Evolutionary conservation across 2,888 invertebrate genomes (phyloP).

Genomic region (Cryptocephalus moraei): DNA sequence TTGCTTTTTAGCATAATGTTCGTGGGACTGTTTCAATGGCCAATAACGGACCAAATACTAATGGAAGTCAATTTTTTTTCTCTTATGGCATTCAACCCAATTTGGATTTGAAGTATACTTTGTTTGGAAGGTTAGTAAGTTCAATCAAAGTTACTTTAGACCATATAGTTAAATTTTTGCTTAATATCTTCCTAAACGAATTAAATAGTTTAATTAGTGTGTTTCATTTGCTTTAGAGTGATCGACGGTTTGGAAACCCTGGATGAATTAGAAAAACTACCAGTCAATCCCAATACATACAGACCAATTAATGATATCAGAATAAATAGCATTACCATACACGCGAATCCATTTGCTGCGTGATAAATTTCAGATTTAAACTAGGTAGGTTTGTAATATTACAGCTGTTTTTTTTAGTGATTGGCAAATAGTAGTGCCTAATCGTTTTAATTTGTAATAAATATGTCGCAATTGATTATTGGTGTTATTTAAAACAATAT

Average conservation of each 20-base stretch:
- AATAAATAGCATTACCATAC: slow-evolving; percentile 86
- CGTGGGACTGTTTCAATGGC: slow-evolving; percentile 95
- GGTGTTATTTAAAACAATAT: too few species aligned
- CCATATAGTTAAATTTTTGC: background rate
- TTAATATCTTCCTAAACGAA: too few species aligned
- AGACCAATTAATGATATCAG: slow-evolving; percentile 77
- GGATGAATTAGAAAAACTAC: slow-evolving; percentile 90
- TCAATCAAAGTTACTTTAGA: background rate
- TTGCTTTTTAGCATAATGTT: slow-evolving; percentile 56
- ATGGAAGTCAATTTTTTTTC: slow-evolving; percentile 97
- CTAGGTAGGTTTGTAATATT: background rate
- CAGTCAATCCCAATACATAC: slow-evolving; percentile 89
- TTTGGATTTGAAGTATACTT: slow-evolving; percentile 92
- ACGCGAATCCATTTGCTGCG: slow-evolving; percentile 93
- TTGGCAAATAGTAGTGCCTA: too few species aligned
- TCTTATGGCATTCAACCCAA: slow-evolving; percentile 90
- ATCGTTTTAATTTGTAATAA: too few species aligned
- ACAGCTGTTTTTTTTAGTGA: too few species aligned
- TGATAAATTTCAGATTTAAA: slow-evolving; percentile 28
- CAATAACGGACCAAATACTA: slow-evolving; percentile 95
- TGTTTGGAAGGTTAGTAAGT: slow-evolving; percentile 79
- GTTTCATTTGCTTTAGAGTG: slow-evolving; percentile 53
- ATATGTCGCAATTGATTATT: too few species aligned
- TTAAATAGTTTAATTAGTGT: background rate
- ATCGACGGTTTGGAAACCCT: slow-evolving; percentile 95